Evolutionary conservation across 2,113 vertebrate species (phyloP).

Genomic region (Damaliscus lunatus): DNA sequence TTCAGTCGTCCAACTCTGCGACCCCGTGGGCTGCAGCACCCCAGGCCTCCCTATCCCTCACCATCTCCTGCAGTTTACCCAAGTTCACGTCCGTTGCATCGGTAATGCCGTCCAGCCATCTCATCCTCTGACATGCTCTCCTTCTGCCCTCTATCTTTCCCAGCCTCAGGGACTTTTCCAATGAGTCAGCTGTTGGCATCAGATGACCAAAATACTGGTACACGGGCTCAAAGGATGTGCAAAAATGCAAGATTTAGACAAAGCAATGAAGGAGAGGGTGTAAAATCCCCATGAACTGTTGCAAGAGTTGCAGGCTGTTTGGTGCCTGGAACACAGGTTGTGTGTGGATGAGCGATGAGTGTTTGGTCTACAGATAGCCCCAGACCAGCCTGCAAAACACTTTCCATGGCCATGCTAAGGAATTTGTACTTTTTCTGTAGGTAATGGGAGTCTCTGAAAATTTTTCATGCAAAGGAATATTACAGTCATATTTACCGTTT

Average conservation of each 20-base stretch:
- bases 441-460: neutral
- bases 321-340: neutral
- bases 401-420: fast-evolving
- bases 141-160: neutral
- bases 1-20: fast-evolving
- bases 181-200: neutral
- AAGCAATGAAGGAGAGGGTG: neutral
- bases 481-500: fast-evolving
- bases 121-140: neutral
- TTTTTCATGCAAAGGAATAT: neutral
- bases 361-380: fast-evolving
- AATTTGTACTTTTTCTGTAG: neutral
- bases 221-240: neutral
- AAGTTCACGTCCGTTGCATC: neutral
- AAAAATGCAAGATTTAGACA: neutral
- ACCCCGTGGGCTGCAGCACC: neutral
- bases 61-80: neutral
- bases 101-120: neutral
- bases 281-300: neutral
- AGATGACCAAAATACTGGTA: neutral
- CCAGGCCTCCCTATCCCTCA: neutral
- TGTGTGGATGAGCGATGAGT: neutral
- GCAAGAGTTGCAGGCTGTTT: neutral
- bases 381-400: neutral
- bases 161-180: neutral